These are phyloP conservation scores for Apteryx mantelli DNA, from an alignment of 2,113 vertebrate species.

Conservation along the genomic window DNA sequence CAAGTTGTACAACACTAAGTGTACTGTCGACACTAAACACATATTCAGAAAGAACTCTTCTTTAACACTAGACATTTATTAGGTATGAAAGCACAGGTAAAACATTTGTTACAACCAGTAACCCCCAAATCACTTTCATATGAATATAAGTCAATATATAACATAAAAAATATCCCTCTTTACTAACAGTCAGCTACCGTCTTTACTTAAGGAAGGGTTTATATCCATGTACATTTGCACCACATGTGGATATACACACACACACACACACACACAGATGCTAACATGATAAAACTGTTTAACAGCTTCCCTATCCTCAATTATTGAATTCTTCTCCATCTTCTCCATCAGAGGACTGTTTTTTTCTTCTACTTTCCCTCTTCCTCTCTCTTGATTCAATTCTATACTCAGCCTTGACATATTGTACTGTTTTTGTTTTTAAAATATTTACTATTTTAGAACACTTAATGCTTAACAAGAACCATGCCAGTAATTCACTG, in stretches of 20 bases:
- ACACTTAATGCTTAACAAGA: background rate
- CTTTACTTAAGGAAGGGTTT: background rate
- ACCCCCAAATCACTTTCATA: background rate
- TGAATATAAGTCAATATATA: background rate
- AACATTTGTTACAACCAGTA: background rate
- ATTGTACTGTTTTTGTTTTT: background rate
- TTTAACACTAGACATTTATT: background rate
- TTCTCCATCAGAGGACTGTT: fast-evolving
- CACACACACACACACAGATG: background rate
- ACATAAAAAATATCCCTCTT: background rate
- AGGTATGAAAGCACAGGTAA: background rate
- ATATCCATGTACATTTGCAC: background rate
- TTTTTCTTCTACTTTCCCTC: background rate
- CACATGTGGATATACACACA: background rate
- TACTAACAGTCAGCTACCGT: background rate
- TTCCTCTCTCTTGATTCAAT: background rate
- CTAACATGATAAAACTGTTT: background rate
- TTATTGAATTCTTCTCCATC: background rate
- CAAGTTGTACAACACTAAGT: background rate
- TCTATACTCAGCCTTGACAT: background rate
- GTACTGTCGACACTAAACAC: background rate
- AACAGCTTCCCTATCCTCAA: background rate
- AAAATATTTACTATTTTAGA: background rate
- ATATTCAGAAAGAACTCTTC: background rate
- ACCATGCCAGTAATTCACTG: background rate